These are phyloP conservation scores for Palloptera scutellata DNA, from an alignment of 2,888 invertebrate species.

Conservation along the genomic window DNA sequence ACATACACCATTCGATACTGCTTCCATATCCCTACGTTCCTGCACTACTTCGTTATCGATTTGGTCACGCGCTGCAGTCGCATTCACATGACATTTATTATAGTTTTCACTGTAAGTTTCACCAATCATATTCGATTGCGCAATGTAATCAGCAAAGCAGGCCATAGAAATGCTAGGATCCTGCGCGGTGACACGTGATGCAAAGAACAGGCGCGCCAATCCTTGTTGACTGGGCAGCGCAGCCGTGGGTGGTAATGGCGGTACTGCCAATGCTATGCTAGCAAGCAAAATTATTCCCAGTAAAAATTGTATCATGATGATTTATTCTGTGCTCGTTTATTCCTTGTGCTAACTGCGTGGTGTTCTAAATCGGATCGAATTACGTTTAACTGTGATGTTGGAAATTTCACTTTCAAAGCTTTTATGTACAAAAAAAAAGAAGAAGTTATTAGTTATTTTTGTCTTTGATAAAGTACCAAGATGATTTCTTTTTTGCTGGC, in stretches of 20 bases:
- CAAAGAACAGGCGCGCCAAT: constrained; percentile 49
- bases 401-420: too few species aligned
- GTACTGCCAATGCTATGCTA: constrained; percentile 21
- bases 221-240: constrained; percentile 42
- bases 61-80: constrained; percentile 42
- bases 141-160: constrained; percentile 53
- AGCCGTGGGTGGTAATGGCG: constrained; percentile 9
- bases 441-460: too few species aligned
- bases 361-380: background rate
- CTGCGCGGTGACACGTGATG: constrained; percentile 44
- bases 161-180: constrained; percentile 49
- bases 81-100: constrained; percentile 39
- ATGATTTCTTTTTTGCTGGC: too few species aligned
- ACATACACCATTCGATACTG: constrained; percentile 44
- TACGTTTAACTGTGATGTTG: too few species aligned
- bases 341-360: background rate
- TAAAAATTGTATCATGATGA: constrained; percentile 12
- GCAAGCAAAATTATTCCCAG: constrained; percentile 26
- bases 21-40: constrained; percentile 43
- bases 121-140: constrained; percentile 46
- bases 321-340: constrained; percentile 13
- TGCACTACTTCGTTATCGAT: constrained; percentile 46
- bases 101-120: constrained; percentile 48
- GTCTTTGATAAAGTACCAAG: too few species aligned
- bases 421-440: too few species aligned